A percentile compares a stretch with the other conserved stretches of the same genome.
phyloP scores from a whole-genome alignment of 2,113 vertebrate species.

The Tichodroma muraria region DNA sequence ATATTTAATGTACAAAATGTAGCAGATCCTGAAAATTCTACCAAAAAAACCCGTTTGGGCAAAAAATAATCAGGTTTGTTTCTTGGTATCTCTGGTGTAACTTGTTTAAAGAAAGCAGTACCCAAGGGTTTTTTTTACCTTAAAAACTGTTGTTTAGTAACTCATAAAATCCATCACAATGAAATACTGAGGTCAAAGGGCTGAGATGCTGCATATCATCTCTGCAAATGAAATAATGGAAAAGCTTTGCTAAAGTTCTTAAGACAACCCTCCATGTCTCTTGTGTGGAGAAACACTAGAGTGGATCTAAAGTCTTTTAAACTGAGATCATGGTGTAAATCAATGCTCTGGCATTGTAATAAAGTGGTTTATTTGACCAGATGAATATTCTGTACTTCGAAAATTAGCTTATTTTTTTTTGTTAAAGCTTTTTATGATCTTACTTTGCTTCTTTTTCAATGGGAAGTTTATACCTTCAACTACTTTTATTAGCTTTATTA shows the following conservation, averaged over 20 bases:
- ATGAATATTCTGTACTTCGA: neutral
- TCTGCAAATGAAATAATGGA: neutral
- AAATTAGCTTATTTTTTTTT: too few species aligned
- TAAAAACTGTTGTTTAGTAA: neutral
- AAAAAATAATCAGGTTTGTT: neutral
- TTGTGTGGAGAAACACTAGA: neutral
- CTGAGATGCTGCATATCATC: neutral
- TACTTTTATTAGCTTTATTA: neutral
- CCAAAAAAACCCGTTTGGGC: neutral
- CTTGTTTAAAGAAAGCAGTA: neutral
- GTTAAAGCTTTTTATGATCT: conserved; percentile 14
- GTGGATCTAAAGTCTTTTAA: neutral
- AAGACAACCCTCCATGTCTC: neutral
- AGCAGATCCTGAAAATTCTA: neutral
- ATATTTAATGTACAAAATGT: conserved; percentile 19
- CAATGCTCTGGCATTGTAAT: neutral
- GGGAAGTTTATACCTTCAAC: neutral
- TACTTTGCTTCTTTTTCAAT: conserved; percentile 1
- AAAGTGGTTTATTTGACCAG: conserved; percentile 11
- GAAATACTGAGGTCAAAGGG: neutral
- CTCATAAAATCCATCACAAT: neutral
- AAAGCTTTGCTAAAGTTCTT: neutral
- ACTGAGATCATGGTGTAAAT: conserved; percentile 11
- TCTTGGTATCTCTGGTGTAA: neutral
- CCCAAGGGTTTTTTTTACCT: neutral